These are phyloP conservation scores for Marronus borbonicus DNA, from an alignment of 2,888 invertebrate genomes.

Conservation along the genomic window DNA sequence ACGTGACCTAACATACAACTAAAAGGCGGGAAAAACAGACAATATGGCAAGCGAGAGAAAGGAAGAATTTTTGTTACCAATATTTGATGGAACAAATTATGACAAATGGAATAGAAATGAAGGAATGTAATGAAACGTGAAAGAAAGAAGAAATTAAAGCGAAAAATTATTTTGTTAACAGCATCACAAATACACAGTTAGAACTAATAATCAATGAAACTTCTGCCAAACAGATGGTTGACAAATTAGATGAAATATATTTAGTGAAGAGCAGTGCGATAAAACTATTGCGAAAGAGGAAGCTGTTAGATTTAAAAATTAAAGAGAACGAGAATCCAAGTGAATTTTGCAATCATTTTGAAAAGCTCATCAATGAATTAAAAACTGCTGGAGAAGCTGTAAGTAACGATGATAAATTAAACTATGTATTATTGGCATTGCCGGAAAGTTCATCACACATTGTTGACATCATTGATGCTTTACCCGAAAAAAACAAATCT, in stretches of 20 bases:
- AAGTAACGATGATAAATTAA: slow-evolving; percentile 53
- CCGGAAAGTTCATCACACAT: slow-evolving; percentile 52
- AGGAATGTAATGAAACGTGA: slow-evolving; percentile 23
- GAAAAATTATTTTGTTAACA: slow-evolving; percentile 44
- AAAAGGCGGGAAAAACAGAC: too few species aligned
- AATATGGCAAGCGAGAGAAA: too few species aligned
- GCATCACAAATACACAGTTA: slow-evolving; percentile 29
- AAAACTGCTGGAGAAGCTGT: slow-evolving; percentile 5
- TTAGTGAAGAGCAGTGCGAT: slow-evolving; percentile 52
- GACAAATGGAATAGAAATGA: slow-evolving; percentile 41
- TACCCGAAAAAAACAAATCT: slow-evolving; percentile 52
- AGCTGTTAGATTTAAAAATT: slow-evolving; percentile 52
- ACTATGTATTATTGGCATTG: slow-evolving; percentile 49
- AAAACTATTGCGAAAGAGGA: slow-evolving; percentile 49
- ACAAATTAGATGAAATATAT: slow-evolving; percentile 50
- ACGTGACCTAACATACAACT: too few species aligned
- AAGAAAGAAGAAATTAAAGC: slow-evolving; percentile 44
- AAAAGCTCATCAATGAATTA: slow-evolving; percentile 40
- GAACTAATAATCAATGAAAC: slow-evolving; percentile 32
- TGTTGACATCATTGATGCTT: slow-evolving; percentile 51
- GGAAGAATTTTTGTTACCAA: too few species aligned
- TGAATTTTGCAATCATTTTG: slow-evolving; percentile 53
- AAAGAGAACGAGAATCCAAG: slow-evolving; percentile 47
- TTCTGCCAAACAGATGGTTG: slow-evolving; percentile 51
- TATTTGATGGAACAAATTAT: neutral